Evolutionary conservation across 2,113 vertebrate genomes (phyloP), one percentile per base, ranked within the genome.

Genomic region (Brevimyrus niger): DNA sequence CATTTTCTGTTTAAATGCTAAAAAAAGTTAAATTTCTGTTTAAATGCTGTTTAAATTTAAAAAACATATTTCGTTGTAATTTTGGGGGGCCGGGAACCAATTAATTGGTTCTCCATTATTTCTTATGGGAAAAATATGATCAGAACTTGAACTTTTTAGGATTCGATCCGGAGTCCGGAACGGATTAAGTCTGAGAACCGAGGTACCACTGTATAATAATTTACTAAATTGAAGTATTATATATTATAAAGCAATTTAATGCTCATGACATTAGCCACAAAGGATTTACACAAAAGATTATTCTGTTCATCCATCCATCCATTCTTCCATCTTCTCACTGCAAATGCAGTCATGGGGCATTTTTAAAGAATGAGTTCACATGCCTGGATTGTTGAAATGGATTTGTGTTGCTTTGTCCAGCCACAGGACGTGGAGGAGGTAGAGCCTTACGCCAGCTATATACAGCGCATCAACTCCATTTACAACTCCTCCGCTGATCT

Each of bases 401-500:
- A 86, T 86, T 73, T 73, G 89, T 76, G 11, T 86, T 91, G 10
- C 87, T 48, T 47, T 47, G 0, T 88, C 89, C 91, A 95, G 94
- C 76, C 11, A 17, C 92, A 93, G 87, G 92, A 95, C n/a, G 93
- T 94, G 85, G 96, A 96, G 88, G 95, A 96, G 65, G 93, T 96
- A 47, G 94, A 96, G 84, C 95, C 96, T 0, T 96, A 96, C 7
- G 96, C 94, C 58, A 95, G 94, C 90, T 96, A 96, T 9, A 76
- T 96, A 89, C 96, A 96, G 90, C 93, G 96, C 73, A 94, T 94
- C 17, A 96, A 96, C 94, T 95, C 95, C 46, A 96, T 96, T 89
- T 96, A 96, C 91, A 96, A 95, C 93, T 96, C 92, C 65, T 94
- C 93, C 55, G 93, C 93, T 87, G 93, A 93, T 21, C 88, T 92